Evolutionary conservation across 2,888 invertebrate genomes (phyloP), one percentile per base, ranked within the genome.

Genomic region (Rhagonycha fulva): DNA sequence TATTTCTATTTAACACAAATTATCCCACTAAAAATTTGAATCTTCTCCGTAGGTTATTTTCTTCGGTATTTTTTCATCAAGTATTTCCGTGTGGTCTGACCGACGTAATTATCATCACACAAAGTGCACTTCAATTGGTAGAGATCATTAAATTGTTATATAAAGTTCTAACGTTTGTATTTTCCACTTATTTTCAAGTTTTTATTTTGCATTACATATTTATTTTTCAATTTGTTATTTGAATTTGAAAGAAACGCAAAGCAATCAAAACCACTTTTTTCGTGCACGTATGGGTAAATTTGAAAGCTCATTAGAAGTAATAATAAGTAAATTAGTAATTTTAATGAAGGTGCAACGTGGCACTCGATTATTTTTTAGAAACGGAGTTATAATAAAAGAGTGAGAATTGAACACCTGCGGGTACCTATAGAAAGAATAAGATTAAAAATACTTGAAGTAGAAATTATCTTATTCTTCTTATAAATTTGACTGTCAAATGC

Each of bases 361-460:
- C 47, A 47, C n/a, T 47, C 47, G 47, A 63, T 23, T 63, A 63
- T 63, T 63, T 24, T 24, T 63, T 63, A 24, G 24, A 63, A 63
- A 47, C 47, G 47, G 47, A 47, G n/a, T 47, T 47, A 72, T 76
- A 76, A 75, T 78, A 72, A 73, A 68, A 72, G 68, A 60, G 76
- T 78, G 78, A 73, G 78, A 78, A 76, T 47, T 47, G 30, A 68
- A 23, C 82, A 80, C 79, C 82, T 80, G 81, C 76, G 76, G 73
- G 75, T 72, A 78, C 78, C 80, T 77, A 80, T 82, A 79, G 80
- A 82, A 81, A 81, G 81, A 81, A 80, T 80, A 74, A 82, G 82
- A 82, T 82, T 82, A 81, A 81, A 81, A 82, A 82, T 81, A 81
- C 82, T 82, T 81, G 79, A 79, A 78, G 80, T 78, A 82, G 80